Base-by-base conservation (phyloP, 1,140 invertebrate genomes). In the Sarcophaga peregrina region DNA sequence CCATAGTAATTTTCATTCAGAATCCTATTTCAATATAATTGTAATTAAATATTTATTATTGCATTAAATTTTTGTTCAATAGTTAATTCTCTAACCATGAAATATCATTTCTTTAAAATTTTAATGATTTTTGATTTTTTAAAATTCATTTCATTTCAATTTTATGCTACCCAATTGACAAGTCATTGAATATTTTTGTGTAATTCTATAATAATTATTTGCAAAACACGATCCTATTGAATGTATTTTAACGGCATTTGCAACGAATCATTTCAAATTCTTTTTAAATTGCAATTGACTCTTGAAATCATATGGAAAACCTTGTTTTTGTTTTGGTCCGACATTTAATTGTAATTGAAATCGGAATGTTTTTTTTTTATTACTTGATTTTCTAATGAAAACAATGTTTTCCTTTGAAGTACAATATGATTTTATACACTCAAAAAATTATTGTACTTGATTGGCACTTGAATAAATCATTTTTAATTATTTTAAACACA, bases 221-320 rank as follows among this genome's bases (percentile, higher is more conserved):
- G n/a, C 9, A 37, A 37, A 37, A 37, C 4, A 37, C 25, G 25
- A 37, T 25, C 9, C 20, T 68, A 20, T 68, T 68, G 17, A 20
- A 68, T 37, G 25, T 4, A 68, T 20, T 62, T n/a, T 62, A 62
- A 76, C 74, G 74, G 74, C 47, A 76, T 76, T 76, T 45, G 25
- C 25, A 37, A 37, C 25, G 25, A 76, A 76, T 48, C 46, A 47
- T 76, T 48, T 48, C 74, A 48, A 76, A 76, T 76, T 76, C 74
- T 76, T 76, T 76, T 8, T 76, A 76, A 76, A 76, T 76, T 76
- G 48, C 74, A 48, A 48, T 17, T 76, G 74, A 76, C 74, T 76
- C n/a, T 68, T 68, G 62, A 68, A 68, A 68, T 37, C 1, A 37
- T 37, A 37, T 68, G 15, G 62, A 68, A 52, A 68, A 68, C 62